Evolutionary conservation across 2,797 vertebrate species (phyloP), one percentile per base, ranked within the genome.

Genomic region (Geotrypetes seraphini): DNA sequence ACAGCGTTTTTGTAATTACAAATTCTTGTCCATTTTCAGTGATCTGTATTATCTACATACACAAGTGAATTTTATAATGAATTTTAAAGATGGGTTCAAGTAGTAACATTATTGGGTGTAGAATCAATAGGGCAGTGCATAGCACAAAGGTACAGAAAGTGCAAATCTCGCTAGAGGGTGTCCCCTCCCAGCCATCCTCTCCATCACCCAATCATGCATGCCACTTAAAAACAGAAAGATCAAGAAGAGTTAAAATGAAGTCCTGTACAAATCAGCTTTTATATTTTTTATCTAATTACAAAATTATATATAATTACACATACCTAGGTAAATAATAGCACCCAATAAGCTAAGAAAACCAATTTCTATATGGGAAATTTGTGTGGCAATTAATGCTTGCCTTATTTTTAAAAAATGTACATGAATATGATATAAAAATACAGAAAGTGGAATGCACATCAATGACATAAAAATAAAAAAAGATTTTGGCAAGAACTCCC

Each of bases 101-200:
- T 97, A 93, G 88, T 91, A 92, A 72, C 73, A 81, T 90, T 87
- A 89, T 86, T 90, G 87, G 90, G 86, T 91, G 80, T 85, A 91
- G 93, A 97, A 96, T 98, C 94, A 98, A 93, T 91, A 96, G 94
- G 93, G 92, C 90, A 92, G 94, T 98, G 94, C 95, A 98, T 97
- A 97, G 93, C 98, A 97, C 89, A 98, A 97, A 97, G 92, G 89
- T 88, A 90, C 81, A 91, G 87, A 98, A 96, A 97, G 94, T 97
- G 92, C 94, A 97, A 92, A 87, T 91, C 89, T 89, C 93, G 86
- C 89, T 88, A 86, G 81, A 81, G 76, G 84, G 81, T 73, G 81
- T 72, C 66, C 78, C 82, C 76, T 81, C 70, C 67, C 75, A 69
- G 60, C 45, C 80, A 79, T 85, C 80, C 52, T 85, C 63, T 81